Evolutionary conservation across 2,113 vertebrate species (phyloP).

Genomic region (Capra hircus): DNA sequence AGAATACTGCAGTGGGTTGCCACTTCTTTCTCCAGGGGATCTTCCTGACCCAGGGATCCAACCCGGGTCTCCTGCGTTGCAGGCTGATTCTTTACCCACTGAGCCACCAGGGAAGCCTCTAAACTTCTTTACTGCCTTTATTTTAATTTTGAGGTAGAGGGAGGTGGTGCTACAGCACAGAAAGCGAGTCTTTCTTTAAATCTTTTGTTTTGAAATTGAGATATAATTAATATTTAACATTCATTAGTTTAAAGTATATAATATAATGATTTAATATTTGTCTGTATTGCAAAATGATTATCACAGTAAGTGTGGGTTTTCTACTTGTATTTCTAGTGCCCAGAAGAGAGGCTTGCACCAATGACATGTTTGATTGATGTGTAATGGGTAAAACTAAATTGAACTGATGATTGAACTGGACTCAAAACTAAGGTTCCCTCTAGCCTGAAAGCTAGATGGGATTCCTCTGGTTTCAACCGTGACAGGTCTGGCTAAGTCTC

Average conservation of each 20-base stretch:
- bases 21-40: background rate
- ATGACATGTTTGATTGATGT: background rate
- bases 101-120: background rate
- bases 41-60: background rate
- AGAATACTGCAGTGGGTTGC: background rate
- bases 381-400: background rate
- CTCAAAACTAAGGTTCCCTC: background rate
- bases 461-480: constrained; percentile 38
- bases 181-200: background rate
- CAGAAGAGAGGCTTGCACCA: background rate
- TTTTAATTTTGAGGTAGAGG: background rate
- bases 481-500: constrained; percentile 20
- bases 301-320: background rate
- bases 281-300: background rate
- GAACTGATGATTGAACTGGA: constrained; percentile 30
- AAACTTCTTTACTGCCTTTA: background rate
- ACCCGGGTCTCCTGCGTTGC: background rate
- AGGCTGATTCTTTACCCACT: background rate
- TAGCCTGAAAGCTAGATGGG: background rate
- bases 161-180: background rate
- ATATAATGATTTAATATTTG: background rate
- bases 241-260: background rate
- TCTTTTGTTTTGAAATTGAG: background rate
- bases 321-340: background rate
- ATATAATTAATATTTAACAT: background rate